phyloP scores from a whole-genome alignment of 2,113 vertebrate species.

The Excalfactoria chinensis region DNA sequence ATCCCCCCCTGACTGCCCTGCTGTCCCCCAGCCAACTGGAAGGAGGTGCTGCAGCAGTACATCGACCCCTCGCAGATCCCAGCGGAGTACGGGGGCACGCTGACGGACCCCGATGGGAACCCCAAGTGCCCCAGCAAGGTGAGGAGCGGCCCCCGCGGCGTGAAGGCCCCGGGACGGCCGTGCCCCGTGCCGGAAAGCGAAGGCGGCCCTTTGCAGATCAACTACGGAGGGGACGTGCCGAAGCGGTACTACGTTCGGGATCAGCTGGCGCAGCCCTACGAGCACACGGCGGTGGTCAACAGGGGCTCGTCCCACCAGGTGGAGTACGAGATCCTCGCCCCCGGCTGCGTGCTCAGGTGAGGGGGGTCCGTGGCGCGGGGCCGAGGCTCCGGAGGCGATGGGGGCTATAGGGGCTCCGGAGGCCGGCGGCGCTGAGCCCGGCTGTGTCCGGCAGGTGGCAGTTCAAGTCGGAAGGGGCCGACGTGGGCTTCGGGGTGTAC shows the following conservation, averaged over 20 bases:
- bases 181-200: fast-evolving
- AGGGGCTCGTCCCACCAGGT: constrained; percentile 90
- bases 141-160: background rate
- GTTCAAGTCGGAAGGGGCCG: constrained; percentile 87
- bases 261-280: constrained; percentile 89
- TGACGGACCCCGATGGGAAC: constrained; percentile 89
- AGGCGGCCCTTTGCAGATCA: constrained; percentile 79
- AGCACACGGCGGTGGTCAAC: constrained; percentile 83
- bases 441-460: constrained; percentile 85
- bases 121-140: constrained; percentile 92
- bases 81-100: constrained; percentile 86
- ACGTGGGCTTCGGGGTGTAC: constrained; percentile 94
- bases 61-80: constrained; percentile 88
- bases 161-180: background rate
- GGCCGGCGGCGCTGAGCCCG: background rate
- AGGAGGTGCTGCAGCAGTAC: constrained; percentile 88
- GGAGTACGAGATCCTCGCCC: constrained; percentile 93
- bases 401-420: background rate
- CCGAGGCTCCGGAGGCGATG: background rate
- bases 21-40: constrained; percentile 88
- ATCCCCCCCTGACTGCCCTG: fast-evolving
- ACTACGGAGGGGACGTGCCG: constrained; percentile 89
- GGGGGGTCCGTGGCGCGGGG: constrained; percentile 34
- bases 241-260: constrained; percentile 88
- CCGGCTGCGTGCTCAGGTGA: constrained; percentile 93